These are phyloP conservation scores for Gavialis gangeticus DNA, from an alignment of 2,113 vertebrate genomes.

Conservation along the genomic window DNA sequence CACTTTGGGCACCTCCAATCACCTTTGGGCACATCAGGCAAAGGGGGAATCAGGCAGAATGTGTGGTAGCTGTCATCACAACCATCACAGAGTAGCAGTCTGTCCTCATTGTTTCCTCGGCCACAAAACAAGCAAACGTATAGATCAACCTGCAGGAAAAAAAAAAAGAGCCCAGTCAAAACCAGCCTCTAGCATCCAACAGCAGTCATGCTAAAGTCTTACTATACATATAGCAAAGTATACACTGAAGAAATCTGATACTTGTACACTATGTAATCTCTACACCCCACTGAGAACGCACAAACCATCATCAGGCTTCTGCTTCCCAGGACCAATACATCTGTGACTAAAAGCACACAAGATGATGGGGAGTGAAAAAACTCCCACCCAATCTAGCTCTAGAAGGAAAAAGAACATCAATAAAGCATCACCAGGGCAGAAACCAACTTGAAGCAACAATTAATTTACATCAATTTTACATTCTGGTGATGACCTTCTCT, in stretches of 20 bases:
- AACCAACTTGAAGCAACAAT: not conserved
- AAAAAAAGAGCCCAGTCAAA: not conserved
- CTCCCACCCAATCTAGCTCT: not conserved
- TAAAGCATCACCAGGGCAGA: not conserved
- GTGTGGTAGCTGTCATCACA: slow-evolving; percentile 99
- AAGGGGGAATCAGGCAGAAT: slow-evolving; percentile 95
- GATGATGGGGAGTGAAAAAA: not conserved
- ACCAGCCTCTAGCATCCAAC: not conserved
- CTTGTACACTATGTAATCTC: rapidly evolving
- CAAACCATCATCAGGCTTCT: rapidly evolving
- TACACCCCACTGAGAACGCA: not conserved
- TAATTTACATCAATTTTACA: not conserved
- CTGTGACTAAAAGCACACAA: not conserved
- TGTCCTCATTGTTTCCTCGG: slow-evolving; percentile 95
- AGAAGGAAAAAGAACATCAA: not conserved
- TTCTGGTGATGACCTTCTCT: not conserved
- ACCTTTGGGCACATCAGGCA: slow-evolving; percentile 95
- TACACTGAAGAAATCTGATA: not conserved
- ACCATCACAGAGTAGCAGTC: slow-evolving; percentile 93
- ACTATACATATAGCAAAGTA: not conserved
- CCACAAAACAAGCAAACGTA: slow-evolving; percentile 97
- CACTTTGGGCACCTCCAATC: slow-evolving; percentile 99
- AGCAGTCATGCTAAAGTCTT: not conserved
- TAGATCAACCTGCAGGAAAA: slow-evolving; percentile 88
- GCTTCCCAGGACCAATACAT: rapidly evolving